Evolutionary conservation across 2,888 invertebrate species (phyloP).

Genomic region (Tyria jacobaeae): DNA sequence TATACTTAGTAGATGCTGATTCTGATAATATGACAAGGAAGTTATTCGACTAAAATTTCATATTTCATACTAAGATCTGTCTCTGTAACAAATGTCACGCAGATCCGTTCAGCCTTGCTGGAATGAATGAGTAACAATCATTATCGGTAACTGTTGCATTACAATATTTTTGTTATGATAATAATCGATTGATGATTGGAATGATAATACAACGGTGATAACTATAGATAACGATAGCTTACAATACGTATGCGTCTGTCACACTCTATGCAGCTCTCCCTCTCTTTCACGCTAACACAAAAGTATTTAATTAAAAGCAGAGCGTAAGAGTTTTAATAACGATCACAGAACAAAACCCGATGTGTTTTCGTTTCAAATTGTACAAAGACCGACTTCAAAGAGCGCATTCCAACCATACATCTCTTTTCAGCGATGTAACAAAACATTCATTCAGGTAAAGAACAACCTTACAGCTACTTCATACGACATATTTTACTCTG

Average conservation of each 20-base stretch:
- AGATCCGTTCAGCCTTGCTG: no score
- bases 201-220: neutral
- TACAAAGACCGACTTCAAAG: constrained; percentile 51
- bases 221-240: neutral
- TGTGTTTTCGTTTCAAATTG: constrained; percentile 50
- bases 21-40: no score
- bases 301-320: constrained; percentile 29
- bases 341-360: constrained; percentile 34
- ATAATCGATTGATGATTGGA: no score
- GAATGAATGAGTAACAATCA: no score
- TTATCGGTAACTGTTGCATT: no score
- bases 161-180: no score
- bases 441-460: constrained; percentile 1
- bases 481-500: constrained; percentile 10
- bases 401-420: constrained; percentile 41
- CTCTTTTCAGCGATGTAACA: constrained; percentile 28
- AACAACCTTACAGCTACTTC: constrained; percentile 13
- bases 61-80: no score
- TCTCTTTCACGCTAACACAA: constrained; percentile 2
- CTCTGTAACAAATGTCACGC: no score
- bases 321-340: constrained; percentile 28
- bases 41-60: no score
- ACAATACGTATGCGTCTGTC: neutral
- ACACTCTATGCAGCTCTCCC: neutral
- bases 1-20: no score